A percentile compares a stretch with the other conserved stretches of the same genome.
Conservation (phyloP, 2,797 vertebrate species). For the Schizopygopsis pylzovi region DNA sequence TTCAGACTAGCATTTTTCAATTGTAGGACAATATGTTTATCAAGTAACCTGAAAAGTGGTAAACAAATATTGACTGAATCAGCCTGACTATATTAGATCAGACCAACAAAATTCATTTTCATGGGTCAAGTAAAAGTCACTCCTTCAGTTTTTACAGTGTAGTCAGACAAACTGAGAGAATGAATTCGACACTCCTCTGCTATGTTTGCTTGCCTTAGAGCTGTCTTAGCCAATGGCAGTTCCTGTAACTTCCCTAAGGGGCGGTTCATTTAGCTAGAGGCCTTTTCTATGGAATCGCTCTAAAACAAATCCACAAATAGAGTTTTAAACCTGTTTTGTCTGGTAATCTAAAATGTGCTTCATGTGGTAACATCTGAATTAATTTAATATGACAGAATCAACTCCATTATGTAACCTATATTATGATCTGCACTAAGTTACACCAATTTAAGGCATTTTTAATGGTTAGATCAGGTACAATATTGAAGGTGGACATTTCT, state of each 20-base stretch:
- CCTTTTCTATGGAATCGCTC: background rate
- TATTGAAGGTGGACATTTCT: background rate
- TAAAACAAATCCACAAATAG: background rate
- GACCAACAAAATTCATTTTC: background rate
- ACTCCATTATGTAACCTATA: background rate
- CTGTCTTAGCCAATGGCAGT: background rate
- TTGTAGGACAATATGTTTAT: background rate
- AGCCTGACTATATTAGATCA: background rate
- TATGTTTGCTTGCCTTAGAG: conserved; percentile 30
- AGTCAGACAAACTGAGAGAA: conserved; percentile 20
- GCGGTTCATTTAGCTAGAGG: background rate
- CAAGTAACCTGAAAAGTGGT: background rate
- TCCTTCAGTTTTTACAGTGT: background rate
- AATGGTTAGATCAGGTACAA: background rate
- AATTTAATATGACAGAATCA: background rate
- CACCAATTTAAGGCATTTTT: background rate
- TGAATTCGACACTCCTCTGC: conserved; percentile 2
- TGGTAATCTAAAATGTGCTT: background rate
- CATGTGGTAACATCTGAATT: background rate
- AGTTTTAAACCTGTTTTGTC: conserved; percentile 15
- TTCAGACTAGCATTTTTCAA: background rate
- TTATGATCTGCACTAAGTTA: background rate
- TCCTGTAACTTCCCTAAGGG: conserved; percentile 24
- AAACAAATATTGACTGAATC: background rate
- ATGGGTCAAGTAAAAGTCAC: conserved; percentile 4